Percentiles rank a stretch among this genome's conserved stretches.
Evolutionary conservation across 2,888 invertebrate species (phyloP).

Genomic region (Sinotaia quadrata): DNA sequence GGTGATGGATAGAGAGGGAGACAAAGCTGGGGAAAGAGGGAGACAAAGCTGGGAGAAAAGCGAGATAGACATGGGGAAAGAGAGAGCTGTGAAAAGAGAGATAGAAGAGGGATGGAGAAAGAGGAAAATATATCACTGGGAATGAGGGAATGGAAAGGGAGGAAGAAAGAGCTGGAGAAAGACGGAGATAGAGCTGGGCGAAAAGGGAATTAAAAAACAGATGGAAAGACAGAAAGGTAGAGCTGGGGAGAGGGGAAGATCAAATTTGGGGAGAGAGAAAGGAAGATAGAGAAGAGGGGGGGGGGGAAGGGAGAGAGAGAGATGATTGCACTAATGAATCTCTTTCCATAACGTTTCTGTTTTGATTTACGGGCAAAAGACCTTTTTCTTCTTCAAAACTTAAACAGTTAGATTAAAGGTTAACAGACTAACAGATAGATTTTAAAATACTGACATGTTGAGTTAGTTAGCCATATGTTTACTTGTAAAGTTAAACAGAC

Average conservation of each 20-base stretch:
- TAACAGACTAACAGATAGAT: no score
- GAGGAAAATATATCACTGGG: background rate
- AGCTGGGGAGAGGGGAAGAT: background rate
- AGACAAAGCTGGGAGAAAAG: background rate
- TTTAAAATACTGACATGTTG: no score
- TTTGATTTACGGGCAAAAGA: no score
- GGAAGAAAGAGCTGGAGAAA: background rate
- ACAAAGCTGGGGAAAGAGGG: background rate
- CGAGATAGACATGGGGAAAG: background rate
- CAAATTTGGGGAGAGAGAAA: background rate
- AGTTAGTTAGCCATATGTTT: no score
- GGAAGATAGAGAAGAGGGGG: slow-evolving; percentile 15
- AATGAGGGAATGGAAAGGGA: background rate
- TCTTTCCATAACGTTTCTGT: no score
- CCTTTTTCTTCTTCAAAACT: no score
- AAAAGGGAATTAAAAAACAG: background rate
- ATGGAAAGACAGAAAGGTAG: background rate
- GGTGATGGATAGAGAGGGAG: background rate
- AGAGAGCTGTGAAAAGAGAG: background rate
- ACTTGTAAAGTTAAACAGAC: no score
- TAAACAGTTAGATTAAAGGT: no score
- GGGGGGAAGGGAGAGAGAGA: slow-evolving; percentile 17
- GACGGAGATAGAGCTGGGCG: background rate
- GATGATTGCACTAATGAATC: background rate
- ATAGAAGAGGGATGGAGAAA: background rate